phyloP scores from a whole-genome alignment of 2,888 invertebrate genomes.

The Lysandra bellargus region DNA sequence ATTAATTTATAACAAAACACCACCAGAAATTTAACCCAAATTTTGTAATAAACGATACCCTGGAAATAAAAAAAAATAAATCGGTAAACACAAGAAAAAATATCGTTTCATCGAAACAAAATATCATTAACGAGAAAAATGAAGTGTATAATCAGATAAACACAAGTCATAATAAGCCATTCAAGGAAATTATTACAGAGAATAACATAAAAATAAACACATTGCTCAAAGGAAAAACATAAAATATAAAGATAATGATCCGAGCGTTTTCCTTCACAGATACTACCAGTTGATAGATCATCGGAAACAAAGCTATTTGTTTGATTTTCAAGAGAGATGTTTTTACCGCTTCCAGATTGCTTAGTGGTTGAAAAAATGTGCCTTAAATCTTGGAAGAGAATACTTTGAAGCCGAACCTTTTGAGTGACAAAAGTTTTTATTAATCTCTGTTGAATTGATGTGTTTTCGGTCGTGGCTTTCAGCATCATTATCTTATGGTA shows the following conservation, averaged over 20 bases:
- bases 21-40: neutral
- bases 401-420: neutral
- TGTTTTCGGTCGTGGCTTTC: neutral
- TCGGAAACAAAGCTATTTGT: slow-evolving; percentile 46
- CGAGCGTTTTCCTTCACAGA: slow-evolving; percentile 40
- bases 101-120: neutral
- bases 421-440: neutral
- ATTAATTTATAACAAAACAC: neutral
- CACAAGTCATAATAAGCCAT: slow-evolving; percentile 17
- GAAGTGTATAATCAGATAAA: slow-evolving; percentile 24
- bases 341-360: slow-evolving; percentile 21
- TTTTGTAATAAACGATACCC: neutral
- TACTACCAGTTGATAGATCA: slow-evolving; percentile 47
- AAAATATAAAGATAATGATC: slow-evolving; percentile 35
- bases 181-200: slow-evolving; percentile 25
- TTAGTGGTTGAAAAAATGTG: slow-evolving; percentile 27
- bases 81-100: neutral
- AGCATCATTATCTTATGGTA: neutral
- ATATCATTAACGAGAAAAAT: slow-evolving; percentile 10
- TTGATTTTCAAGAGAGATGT: slow-evolving; percentile 40
- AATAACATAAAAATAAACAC: slow-evolving; percentile 28
- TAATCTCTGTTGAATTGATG: slow-evolving; percentile 1
- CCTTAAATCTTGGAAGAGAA: slow-evolving; percentile 2
- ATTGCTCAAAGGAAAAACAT: slow-evolving; percentile 26
- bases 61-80: neutral